These are phyloP conservation scores for Tringa solitaria DNA, from an alignment of 2,113 vertebrate species.

Conservation along the genomic window DNA sequence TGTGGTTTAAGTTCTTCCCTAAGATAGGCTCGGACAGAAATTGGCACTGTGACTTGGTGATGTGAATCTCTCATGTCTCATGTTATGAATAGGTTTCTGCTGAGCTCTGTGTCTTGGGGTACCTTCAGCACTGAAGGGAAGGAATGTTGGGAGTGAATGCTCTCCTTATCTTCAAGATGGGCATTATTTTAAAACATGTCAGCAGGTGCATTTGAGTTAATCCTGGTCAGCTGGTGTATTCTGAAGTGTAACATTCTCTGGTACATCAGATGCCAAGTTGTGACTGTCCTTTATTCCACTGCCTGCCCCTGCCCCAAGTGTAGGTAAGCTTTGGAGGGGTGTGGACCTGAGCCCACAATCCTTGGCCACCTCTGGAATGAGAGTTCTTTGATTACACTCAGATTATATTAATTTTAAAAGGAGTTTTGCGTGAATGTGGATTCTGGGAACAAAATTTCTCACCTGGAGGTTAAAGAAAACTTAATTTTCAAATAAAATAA, in stretches of 20 bases:
- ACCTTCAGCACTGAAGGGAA: background rate
- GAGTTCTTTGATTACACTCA: background rate
- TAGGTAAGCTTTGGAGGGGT: background rate
- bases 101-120: background rate
- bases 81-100: background rate
- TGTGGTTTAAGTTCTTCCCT: background rate
- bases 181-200: background rate
- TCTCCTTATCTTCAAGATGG: background rate
- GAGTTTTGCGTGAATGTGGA: background rate
- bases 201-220: background rate
- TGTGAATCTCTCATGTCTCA: background rate
- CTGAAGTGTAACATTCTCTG: background rate
- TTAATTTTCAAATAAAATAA: background rate
- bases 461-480: background rate
- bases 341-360: background rate
- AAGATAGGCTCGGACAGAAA: background rate
- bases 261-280: background rate
- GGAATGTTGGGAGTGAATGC: background rate
- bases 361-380: background rate
- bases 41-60: background rate
- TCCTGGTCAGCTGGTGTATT: background rate
- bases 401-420: background rate
- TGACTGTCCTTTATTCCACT: background rate
- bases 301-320: fast-evolving
- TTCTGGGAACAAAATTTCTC: background rate